Evolutionary conservation across 2,797 vertebrate species (phyloP).

Genomic region (Micropoecilia bifurca): DNA sequence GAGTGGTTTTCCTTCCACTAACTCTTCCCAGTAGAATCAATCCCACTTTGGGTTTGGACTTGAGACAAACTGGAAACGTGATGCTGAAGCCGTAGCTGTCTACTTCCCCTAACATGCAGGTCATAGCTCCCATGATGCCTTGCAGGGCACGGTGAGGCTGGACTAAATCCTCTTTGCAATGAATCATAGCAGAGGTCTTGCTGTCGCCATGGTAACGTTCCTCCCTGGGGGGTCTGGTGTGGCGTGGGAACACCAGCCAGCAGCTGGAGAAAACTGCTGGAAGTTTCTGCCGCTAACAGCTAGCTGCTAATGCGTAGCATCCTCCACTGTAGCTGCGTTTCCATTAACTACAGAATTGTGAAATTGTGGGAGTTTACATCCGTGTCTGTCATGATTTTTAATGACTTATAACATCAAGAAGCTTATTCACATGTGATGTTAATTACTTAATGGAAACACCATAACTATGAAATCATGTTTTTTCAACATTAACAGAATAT

Average conservation of each 20-base stretch:
- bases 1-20: neutral
- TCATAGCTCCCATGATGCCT: slow-evolving; percentile 54
- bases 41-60: no score
- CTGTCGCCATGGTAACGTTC: slow-evolving; percentile 64
- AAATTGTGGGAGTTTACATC: no score
- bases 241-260: slow-evolving; percentile 59
- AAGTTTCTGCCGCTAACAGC: neutral
- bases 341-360: no score
- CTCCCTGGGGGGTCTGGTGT: slow-evolving; percentile 37
- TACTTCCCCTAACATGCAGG: slow-evolving; percentile 26
- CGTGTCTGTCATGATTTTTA: no score
- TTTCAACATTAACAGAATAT: no score
- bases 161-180: slow-evolving; percentile 60
- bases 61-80: neutral
- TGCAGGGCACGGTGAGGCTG: slow-evolving; percentile 36
- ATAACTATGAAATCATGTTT: no score
- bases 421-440: no score
- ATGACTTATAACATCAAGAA: no score
- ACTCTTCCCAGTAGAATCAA: neutral
- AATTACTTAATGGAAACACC: no score
- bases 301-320: no score
- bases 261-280: neutral
- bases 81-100: neutral
- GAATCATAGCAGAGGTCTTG: slow-evolving; percentile 61
- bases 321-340: no score